These are phyloP conservation scores for Cecidostiba fungosa DNA, from an alignment of 2,888 invertebrate species.

Conservation along the genomic window DNA sequence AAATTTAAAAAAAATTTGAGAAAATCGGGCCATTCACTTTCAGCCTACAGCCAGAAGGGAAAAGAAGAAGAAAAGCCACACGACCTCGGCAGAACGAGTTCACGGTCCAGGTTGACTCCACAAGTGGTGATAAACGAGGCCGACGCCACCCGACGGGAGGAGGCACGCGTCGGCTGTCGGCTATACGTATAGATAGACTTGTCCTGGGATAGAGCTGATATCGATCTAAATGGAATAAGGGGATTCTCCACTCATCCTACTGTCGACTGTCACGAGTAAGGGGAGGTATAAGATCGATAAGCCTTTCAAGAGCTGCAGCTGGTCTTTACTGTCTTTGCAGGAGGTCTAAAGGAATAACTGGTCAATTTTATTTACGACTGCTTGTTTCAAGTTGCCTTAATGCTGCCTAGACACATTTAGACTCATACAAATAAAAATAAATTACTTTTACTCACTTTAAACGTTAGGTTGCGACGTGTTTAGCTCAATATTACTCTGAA, in stretches of 20 bases:
- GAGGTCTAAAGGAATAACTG: background rate
- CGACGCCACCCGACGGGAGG: constrained; percentile 70
- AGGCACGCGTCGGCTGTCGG: background rate
- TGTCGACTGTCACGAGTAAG: background rate
- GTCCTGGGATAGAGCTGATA: background rate
- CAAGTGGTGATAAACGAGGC: constrained; percentile 79
- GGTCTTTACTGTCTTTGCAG: background rate
- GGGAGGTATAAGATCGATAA: background rate
- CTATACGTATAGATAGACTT: background rate
- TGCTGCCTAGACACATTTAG: no score
- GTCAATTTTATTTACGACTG: background rate
- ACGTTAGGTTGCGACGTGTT: no score
- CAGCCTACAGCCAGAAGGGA: background rate
- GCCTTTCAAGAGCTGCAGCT: background rate
- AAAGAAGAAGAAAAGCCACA: constrained; percentile 40
- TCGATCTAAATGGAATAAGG: constrained; percentile 3
- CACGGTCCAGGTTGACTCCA: constrained; percentile 74
- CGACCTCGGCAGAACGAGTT: constrained; percentile 59
- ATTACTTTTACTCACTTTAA: no score
- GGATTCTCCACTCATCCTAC: background rate
- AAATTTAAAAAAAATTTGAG: background rate
- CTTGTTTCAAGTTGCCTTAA: no score
- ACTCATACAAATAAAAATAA: no score
- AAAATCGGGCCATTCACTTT: background rate
- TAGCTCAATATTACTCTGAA: no score